Base-by-base conservation (phyloP, 2,113 vertebrate species). In the Clarias gariepinus region DNA sequence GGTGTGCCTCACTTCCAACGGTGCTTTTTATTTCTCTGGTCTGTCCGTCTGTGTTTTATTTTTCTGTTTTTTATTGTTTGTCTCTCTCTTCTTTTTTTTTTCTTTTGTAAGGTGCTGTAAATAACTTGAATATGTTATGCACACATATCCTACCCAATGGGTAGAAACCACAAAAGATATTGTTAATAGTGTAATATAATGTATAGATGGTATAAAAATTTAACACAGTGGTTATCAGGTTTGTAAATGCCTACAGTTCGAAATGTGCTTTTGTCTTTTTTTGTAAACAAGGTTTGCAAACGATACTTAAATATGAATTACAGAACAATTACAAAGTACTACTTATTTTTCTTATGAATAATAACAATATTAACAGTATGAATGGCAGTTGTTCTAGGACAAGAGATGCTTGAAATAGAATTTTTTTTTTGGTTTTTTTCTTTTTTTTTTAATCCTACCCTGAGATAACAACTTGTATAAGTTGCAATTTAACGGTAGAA, bases 121-220 rank as follows among this genome's bases (percentile, higher is more conserved):
- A 96, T 96, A 97, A 97, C 94, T 96, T 97, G 96, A 96, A 97
- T 96, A 96, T 97, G 96, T 97, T 96, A 97, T 97, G 96, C 97
- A 98, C 96, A 98, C 96, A 98, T 97, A 97, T 97, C 96, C 96
- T 98, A 97, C 97, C 98, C 97, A 98, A 96, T 97, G 97, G 98
- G 97, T 98, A 98, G 97, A 96, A 92, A 93, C 93, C 92, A 95
- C 93, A 94, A 81, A 94, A 94, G 92, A 95, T 93, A 89, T 96
- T 98, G 96, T 97, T 96, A 95, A 97, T 98, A 97, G 92, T 98
- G 97, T 98, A 97, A 97, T 92, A 97, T 97, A 96, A 94, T 97
- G 96, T 97, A 97, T 93, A 98, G 95, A 95, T 94, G 94, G 95
- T 95, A 96, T 95, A 93, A 94, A 91, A 92, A 92, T 96, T 98